phyloP scores from a whole-genome alignment of 2,113 vertebrate genomes.

The Phaethornis superciliosus region DNA sequence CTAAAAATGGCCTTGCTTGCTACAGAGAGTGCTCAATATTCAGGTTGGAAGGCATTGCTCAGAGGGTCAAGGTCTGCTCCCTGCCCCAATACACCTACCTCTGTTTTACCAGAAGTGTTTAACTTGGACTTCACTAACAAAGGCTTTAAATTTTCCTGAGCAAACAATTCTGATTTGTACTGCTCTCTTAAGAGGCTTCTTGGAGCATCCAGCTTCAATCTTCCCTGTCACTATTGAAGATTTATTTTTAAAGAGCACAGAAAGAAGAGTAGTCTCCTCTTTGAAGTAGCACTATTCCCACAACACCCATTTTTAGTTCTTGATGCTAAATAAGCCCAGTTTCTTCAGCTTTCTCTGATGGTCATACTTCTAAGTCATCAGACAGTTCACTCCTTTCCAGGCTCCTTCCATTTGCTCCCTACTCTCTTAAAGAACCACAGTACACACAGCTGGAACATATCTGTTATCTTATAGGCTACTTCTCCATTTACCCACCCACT shows the following conservation, averaged over 20 bases:
- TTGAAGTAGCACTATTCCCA: background rate
- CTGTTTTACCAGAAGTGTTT: background rate
- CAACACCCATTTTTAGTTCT: background rate
- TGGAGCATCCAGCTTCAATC: background rate
- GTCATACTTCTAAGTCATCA: background rate
- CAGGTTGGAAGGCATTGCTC: background rate
- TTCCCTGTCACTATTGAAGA: background rate
- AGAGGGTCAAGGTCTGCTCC: background rate
- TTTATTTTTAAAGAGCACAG: background rate
- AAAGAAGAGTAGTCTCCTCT: background rate
- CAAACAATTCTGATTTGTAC: background rate
- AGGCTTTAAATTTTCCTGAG: background rate
- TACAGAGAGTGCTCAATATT: background rate
- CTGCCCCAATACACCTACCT: background rate
- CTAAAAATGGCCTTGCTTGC: background rate
- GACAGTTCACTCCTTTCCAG: background rate
- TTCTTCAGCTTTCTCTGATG: accelerated
- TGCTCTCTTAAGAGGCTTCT: background rate
- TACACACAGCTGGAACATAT: background rate
- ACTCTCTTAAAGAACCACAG: background rate
- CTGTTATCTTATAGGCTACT: background rate
- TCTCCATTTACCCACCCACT: background rate
- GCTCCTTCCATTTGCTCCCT: background rate
- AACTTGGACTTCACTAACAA: background rate
- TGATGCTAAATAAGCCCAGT: background rate